Conservation (phyloP, 2,797 vertebrate genomes). For the Pseudocheirus occidentalis region DNA sequence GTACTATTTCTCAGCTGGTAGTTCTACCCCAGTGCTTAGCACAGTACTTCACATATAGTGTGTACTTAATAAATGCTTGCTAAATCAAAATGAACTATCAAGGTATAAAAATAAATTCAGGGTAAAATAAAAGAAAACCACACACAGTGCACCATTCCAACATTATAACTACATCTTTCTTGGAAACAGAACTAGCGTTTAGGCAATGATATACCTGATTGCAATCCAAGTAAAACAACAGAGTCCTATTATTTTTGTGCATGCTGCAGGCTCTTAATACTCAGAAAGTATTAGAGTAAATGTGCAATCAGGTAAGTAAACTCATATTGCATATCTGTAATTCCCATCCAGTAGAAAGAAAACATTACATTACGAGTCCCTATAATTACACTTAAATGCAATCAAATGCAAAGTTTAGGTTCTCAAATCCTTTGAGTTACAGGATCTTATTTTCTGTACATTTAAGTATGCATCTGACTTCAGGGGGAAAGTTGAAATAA, state of each 20-base stretch:
- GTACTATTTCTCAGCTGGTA: neutral
- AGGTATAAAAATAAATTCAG: neutral
- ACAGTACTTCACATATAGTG: neutral
- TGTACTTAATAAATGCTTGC: neutral
- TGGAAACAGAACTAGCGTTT: conserved; percentile 67
- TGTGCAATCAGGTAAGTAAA: conserved; percentile 75
- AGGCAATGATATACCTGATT: conserved; percentile 76
- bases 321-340: conserved; percentile 75
- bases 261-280: conserved; percentile 36
- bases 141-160: conserved; percentile 45
- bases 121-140: conserved; percentile 5
- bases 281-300: conserved; percentile 73
- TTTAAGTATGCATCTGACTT: conserved; percentile 63
- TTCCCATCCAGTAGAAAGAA: conserved; percentile 82
- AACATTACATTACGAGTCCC: conserved; percentile 71
- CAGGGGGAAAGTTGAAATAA: conserved; percentile 54
- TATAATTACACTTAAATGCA: conserved; percentile 77
- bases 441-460: conserved; percentile 70
- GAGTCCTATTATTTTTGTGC: conserved; percentile 64
- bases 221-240: conserved; percentile 77
- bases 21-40: neutral
- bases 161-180: conserved; percentile 53
- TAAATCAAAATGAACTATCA: neutral
- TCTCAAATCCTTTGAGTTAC: conserved; percentile 70
- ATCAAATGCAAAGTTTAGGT: conserved; percentile 80